phyloP scores from a whole-genome alignment of 1,140 invertebrate genomes.

The Cotesia typhae region DNA sequence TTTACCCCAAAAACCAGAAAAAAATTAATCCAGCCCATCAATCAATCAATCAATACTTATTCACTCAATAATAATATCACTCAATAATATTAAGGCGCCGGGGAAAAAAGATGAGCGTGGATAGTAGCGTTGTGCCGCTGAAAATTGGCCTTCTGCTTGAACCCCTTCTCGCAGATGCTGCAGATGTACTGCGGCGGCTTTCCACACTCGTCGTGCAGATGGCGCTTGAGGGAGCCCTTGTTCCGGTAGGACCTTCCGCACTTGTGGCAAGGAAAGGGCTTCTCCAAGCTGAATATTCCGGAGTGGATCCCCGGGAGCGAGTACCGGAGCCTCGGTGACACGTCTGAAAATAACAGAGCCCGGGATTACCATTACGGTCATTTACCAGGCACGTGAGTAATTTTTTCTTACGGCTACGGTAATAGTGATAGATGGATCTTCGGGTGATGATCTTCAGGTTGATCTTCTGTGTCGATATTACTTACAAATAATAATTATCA shows the following conservation, averaged over 20 bases:
- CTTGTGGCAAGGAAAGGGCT: conserved; percentile 65
- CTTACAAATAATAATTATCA: neutral
- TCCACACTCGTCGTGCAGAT: conserved; percentile 52
- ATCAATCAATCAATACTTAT: too few species aligned
- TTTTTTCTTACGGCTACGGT: conserved; percentile 22
- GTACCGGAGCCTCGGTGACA: conserved; percentile 16
- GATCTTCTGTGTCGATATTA: conserved; percentile 10
- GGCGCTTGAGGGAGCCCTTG: conserved; percentile 53
- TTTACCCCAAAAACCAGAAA: too few species aligned
- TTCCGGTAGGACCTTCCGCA: conserved; percentile 70
- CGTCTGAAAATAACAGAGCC: conserved; percentile 52
- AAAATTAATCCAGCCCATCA: too few species aligned
- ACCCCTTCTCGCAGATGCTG: conserved; percentile 50
- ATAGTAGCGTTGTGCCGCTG: conserved; percentile 50
- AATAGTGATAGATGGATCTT: conserved; percentile 20
- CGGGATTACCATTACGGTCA: conserved; percentile 37
- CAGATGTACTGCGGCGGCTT: conserved; percentile 51
- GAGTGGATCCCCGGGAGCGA: conserved; percentile 22
- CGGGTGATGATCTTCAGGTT: conserved; percentile 28
- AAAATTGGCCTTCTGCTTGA: conserved; percentile 54
- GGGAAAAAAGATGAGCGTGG: conserved; percentile 44
- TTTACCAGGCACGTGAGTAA: conserved; percentile 2
- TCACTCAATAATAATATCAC: too few species aligned
- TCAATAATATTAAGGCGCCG: conserved; percentile 26
- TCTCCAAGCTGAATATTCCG: conserved; percentile 14